These are phyloP conservation scores for Cataglyphis altisquamis DNA, from an alignment of 2,888 invertebrate species.

Conservation along the genomic window DNA sequence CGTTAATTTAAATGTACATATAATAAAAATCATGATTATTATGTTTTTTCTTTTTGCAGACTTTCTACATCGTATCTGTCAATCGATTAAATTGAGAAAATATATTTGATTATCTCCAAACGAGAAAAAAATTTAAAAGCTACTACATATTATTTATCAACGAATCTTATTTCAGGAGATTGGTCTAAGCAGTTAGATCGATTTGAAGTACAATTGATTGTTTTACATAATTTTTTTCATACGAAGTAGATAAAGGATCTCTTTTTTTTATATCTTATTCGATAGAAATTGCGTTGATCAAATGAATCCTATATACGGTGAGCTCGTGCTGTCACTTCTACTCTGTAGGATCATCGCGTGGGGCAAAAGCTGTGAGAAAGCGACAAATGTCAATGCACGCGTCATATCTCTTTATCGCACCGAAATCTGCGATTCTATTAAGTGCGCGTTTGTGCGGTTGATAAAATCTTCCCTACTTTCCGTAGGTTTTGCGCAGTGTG, in stretches of 20 bases:
- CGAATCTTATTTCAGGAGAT: not conserved
- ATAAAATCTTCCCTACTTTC: not conserved
- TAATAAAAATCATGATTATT: not conserved
- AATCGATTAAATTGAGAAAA: constrained; percentile 1
- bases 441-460: constrained; percentile 11
- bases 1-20: not conserved
- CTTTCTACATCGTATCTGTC: not conserved
- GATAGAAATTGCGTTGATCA: constrained; percentile 13
- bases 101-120: not conserved
- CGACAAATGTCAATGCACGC: constrained; percentile 25
- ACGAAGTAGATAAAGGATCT: constrained; percentile 6
- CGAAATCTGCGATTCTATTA: constrained; percentile 3
- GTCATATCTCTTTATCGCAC: not conserved
- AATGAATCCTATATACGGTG: not conserved
- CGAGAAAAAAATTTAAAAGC: not conserved
- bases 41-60: not conserved
- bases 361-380: constrained; percentile 33
- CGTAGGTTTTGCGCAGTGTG: not conserved
- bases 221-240: constrained; percentile 10
- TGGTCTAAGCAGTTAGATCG: not conserved
- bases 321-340: constrained; percentile 1
- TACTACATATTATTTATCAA: constrained; percentile 15
- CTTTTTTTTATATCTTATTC: constrained; percentile 1
- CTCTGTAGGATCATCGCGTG: not conserved
- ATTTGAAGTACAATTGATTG: constrained; percentile 14